Evolutionary conservation across 2,888 invertebrate genomes (phyloP), one percentile per base, ranked within the genome.

Genomic region (Panzeria rudis): DNA sequence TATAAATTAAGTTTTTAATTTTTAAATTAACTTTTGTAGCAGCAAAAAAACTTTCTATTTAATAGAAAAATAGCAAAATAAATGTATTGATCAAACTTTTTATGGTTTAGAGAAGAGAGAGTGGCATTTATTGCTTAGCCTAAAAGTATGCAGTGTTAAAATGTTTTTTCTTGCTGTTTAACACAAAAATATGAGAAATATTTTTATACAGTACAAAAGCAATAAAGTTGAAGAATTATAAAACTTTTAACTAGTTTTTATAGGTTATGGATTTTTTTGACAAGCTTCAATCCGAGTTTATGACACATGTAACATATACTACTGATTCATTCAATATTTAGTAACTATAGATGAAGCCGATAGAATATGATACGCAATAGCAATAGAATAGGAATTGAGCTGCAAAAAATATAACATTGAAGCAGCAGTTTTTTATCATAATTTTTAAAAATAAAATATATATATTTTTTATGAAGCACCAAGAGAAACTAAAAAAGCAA

Each of bases 51-150:
- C 29, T 78, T 78, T 17, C 7, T 13, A 47, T 56, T 44, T n/a
- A 52, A 54, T 23, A 47, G 69, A 17, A 32, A 17, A 47, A 8
- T 20, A 61, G 17, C 23, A 61, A n/a, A 61, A 23, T 47, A n/a
- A 61, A 23, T 47, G 23, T 85, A 85, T 85, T 66, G 85, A 85
- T 85, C 82, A 85, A 85, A 85, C 85, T 82, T 85, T 78, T 69
- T 56, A 29, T 50, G 38, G 56, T n/a, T 76, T 72, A 59, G 17
- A 23, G 15, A 23, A 23, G 15, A 56, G 11, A 59, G 50, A 66
- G 1, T 68, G 68, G 17, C 6, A 25, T 15, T 32, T 44, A 2
- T 52, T 47, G 47, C 0, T 23, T 17, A n/a, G 47, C 5, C 20
- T n/a, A 38, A 32, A 20, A 13, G 11, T 38, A 38, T 38, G 61